A percentile compares a stretch with the other conserved stretches of the same genome.
phyloP scores from a whole-genome alignment of 2,113 vertebrate genomes.

The Ameiurus melas region DNA sequence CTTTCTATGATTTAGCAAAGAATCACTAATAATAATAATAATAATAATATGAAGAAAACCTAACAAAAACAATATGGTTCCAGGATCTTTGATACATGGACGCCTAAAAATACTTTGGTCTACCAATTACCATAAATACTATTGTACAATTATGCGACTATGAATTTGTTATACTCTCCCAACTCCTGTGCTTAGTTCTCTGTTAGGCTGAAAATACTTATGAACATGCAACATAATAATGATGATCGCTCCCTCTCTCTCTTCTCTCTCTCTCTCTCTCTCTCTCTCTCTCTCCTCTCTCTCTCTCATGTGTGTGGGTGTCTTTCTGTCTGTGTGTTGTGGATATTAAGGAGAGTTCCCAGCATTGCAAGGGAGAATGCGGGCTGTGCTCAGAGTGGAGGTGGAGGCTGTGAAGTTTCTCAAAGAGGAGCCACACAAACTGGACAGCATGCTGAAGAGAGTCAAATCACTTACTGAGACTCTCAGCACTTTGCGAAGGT shows the following conservation, averaged over 20 bases:
- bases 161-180: no score
- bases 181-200: no score
- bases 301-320: neutral
- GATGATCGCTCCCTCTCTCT: no score
- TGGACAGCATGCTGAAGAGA: slow-evolving; percentile 92
- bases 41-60: no score
- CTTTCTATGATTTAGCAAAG: no score
- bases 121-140: no score
- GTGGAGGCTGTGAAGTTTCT: slow-evolving; percentile 95
- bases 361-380: slow-evolving; percentile 86
- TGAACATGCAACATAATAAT: neutral
- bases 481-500: slow-evolving; percentile 87
- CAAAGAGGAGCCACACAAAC: slow-evolving; percentile 94
- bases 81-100: no score
- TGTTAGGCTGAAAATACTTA: no score
- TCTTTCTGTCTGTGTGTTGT: neutral
- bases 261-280: neutral
- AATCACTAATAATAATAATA: no score
- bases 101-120: no score
- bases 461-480: slow-evolving; percentile 87
- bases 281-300: neutral
- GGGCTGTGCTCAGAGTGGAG: slow-evolving; percentile 87
- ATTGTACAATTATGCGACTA: no score
- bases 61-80: no score
- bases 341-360: slow-evolving; percentile 85